Percentiles rank a stretch among this genome's conserved stretches.
Conservation (phyloP, 2,888 invertebrate species). For the Odiellus spinosus region DNA sequence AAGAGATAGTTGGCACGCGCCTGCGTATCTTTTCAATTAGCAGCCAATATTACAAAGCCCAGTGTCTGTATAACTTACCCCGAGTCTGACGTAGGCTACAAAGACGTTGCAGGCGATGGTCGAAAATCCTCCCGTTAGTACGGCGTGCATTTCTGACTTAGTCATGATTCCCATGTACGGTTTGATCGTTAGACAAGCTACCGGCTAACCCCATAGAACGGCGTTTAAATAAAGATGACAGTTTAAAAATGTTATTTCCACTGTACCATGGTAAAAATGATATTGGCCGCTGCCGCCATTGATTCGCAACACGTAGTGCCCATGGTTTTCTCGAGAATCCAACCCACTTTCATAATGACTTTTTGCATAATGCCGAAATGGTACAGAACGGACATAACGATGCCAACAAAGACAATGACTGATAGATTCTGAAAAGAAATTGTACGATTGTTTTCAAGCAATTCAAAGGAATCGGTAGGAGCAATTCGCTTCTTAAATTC, state of each 20-base stretch:
- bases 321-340: conserved; percentile 51
- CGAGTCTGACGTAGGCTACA: conserved; percentile 79
- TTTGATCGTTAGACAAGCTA: conserved; percentile 71
- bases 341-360: conserved; percentile 62
- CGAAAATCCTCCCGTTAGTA: conserved; percentile 88
- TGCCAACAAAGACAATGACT: conserved; percentile 84
- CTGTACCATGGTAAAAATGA: conserved; percentile 80
- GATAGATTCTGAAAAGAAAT: conserved; percentile 2
- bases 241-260: no score
- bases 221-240: background rate
- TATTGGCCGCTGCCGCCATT: conserved; percentile 80
- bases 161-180: conserved; percentile 71
- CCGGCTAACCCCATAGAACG: conserved; percentile 45
- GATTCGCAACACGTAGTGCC: conserved; percentile 89
- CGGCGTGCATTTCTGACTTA: conserved; percentile 73
- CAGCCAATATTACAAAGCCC: background rate
- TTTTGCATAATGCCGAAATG: conserved; percentile 77
- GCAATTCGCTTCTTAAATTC: no score
- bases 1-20: background rate
- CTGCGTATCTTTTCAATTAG: background rate
- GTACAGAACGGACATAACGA: conserved; percentile 72
- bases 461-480: no score
- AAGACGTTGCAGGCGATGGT: conserved; percentile 83
- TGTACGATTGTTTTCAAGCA: no score
- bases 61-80: conserved; percentile 37